Conservation (phyloP, 2,888 invertebrate genomes). For the Oxycera nigricornis region DNA sequence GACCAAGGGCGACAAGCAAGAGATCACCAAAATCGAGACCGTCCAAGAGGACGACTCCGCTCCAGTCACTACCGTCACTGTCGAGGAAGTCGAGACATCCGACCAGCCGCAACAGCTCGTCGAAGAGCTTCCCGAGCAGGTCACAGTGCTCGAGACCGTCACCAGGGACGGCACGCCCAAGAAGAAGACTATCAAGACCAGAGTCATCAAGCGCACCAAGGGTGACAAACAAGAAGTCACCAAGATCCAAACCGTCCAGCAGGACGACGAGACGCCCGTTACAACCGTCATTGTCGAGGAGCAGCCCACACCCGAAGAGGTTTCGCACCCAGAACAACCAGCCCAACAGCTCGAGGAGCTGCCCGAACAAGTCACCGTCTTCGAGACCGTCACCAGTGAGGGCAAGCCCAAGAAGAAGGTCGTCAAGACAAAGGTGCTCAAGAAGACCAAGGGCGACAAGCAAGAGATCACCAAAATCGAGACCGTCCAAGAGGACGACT, state of each 20-base stretch:
- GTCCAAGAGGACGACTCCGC: constrained; percentile 59
- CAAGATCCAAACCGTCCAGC: constrained; percentile 55
- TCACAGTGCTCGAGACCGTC: constrained; percentile 54
- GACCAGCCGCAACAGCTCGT: constrained; percentile 50
- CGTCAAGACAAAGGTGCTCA: constrained; percentile 52
- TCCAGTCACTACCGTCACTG: constrained; percentile 57
- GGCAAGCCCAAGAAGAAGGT: constrained; percentile 58
- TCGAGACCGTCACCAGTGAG: constrained; percentile 53
- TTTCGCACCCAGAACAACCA: constrained; percentile 44
- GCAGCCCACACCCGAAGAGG: constrained; percentile 46
- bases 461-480: constrained; percentile 56
- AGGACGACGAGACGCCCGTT: constrained; percentile 57
- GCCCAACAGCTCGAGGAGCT: constrained; percentile 54
- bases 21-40: constrained; percentile 57
- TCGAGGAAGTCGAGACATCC: constrained; percentile 54
- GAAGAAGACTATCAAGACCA: constrained; percentile 50
- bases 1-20: constrained; percentile 51
- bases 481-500: constrained; percentile 55
- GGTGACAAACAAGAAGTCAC: constrained; percentile 47
- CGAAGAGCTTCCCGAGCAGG: constrained; percentile 57
- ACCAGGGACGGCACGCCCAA: constrained; percentile 44
- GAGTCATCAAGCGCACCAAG: constrained; percentile 53
- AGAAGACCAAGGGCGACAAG: constrained; percentile 50
- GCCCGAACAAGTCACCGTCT: constrained; percentile 52
- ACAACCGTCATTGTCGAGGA: constrained; percentile 51